Percentiles rank a stretch among this genome's conserved stretches.
Evolutionary conservation across 2,113 vertebrate genomes (phyloP).

Genomic region (Tapirus terrestris): DNA sequence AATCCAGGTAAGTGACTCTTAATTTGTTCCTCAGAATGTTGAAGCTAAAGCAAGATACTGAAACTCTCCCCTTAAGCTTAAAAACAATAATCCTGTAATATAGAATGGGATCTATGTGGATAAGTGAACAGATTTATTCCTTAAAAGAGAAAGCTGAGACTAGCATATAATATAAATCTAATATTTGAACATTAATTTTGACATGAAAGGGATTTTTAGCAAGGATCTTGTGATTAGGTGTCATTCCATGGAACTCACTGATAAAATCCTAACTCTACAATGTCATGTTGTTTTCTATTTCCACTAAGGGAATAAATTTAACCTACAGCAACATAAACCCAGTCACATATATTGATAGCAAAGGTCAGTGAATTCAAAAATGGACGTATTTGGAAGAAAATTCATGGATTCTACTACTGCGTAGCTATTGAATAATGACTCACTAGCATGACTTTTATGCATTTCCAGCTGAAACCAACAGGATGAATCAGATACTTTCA

Average conservation of each 20-base stretch:
- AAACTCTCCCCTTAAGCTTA: not conserved
- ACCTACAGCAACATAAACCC: not conserved
- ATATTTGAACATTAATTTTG: constrained; percentile 56
- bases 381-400: constrained; percentile 20
- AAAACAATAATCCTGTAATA: not conserved
- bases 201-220: not conserved
- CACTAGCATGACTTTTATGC: constrained; percentile 3
- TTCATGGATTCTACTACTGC: not conserved
- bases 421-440: constrained; percentile 23
- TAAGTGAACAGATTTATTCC: constrained; percentile 22
- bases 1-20: constrained; percentile 43
- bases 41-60: not conserved
- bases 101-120: not conserved
- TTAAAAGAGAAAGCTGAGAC: constrained; percentile 3
- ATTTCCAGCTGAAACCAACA: constrained; percentile 28
- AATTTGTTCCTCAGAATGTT: constrained; percentile 48
- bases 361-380: constrained; percentile 43
- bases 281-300: constrained; percentile 9
- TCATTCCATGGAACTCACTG: not conserved
- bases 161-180: not conserved
- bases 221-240: constrained; percentile 13
- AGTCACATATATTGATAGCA: constrained; percentile 36
- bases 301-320: constrained; percentile 51
- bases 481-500: constrained; percentile 64
- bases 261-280: constrained; percentile 29